These are phyloP conservation scores for Tromatobia lineatoria DNA, from an alignment of 2,888 invertebrate genomes.

Conservation along the genomic window DNA sequence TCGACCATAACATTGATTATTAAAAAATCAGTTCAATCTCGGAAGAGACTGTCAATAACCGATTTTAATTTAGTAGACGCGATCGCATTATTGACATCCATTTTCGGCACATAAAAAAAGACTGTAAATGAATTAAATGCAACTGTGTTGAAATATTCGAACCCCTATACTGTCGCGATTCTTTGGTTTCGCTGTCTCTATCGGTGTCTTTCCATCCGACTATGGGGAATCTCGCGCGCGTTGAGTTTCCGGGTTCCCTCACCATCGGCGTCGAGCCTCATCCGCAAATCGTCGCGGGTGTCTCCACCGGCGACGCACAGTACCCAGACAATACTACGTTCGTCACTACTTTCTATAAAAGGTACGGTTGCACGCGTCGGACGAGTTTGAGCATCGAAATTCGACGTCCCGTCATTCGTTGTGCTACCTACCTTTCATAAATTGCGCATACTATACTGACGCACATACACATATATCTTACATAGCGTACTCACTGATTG, in stretches of 20 bases:
- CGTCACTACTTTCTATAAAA: slow-evolving; percentile 20
- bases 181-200: slow-evolving; percentile 17
- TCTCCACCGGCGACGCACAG: slow-evolving; percentile 23
- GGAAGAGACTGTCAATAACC: neutral
- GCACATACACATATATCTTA: neutral
- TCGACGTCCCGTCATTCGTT: slow-evolving; percentile 23
- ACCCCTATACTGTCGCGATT: neutral
- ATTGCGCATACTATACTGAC: neutral
- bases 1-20: neutral
- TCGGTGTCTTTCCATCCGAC: slow-evolving; percentile 8
- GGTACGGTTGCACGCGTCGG: neutral
- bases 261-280: slow-evolving; percentile 26
- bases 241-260: slow-evolving; percentile 29
- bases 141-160: slow-evolving; percentile 21
- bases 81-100: neutral
- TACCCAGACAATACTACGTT: slow-evolving; percentile 9
- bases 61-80: neutral
- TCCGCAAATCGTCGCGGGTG: slow-evolving; percentile 18
- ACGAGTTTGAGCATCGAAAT: slow-evolving; percentile 19
- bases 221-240: slow-evolving; percentile 20
- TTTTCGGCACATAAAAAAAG: neutral
- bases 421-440: slow-evolving; percentile 4
- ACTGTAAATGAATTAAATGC: slow-evolving; percentile 4
- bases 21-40: neutral
- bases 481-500: slow-evolving; percentile 1